Base-by-base conservation (phyloP, 2,888 invertebrate genomes). In the Cosmia pyralina region DNA sequence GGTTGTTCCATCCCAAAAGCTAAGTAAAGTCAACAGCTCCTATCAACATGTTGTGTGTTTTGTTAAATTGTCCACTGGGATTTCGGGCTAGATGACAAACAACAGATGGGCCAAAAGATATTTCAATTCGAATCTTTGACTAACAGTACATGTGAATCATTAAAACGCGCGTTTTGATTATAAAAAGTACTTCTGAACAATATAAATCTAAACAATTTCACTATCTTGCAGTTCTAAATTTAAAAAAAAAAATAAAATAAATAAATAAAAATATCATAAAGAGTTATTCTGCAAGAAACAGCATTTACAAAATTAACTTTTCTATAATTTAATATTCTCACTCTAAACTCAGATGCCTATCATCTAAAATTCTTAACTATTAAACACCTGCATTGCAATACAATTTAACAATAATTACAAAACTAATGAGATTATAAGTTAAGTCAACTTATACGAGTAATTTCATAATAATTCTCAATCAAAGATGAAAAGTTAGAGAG, bases 391-490 rank as follows among this genome's bases (percentile, higher is more conserved):
- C 4, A 41, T 67, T 41, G 4, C 10, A 38, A 72, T 55, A 62
- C 46, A 74, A 65, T 58, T 68, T 38, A 65, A 73, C 38, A 72
- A 50, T 41, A 57, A 64, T 62, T 58, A 72, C 19, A 57, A 38
- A 69, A 74, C 28, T 64, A 63, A 75, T 64, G 8, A n/a, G 11
- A 10, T 50, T 58, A 66, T 34, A 48, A 74, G 22, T 75, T 73
- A 17, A 69, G 11, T 53, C 55, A 34, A 63, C 52, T 52, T 69
- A 72, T 69, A 59, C 65, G n/a, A n/a, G n/a, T n/a, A n/a, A n/a
- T 82, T 72, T 68, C 11, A 53, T 59, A 70, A 53, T 59, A 70
- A 69, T 34, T 64, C 6, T 5, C 10, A 69, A 84, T 74, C 72
- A 69, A 68, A 69, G 17, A 46, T 73, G 13, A 17, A 50, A 44